Conservation (phyloP, 2,113 vertebrate genomes). For the Dolichotis patagonum region DNA sequence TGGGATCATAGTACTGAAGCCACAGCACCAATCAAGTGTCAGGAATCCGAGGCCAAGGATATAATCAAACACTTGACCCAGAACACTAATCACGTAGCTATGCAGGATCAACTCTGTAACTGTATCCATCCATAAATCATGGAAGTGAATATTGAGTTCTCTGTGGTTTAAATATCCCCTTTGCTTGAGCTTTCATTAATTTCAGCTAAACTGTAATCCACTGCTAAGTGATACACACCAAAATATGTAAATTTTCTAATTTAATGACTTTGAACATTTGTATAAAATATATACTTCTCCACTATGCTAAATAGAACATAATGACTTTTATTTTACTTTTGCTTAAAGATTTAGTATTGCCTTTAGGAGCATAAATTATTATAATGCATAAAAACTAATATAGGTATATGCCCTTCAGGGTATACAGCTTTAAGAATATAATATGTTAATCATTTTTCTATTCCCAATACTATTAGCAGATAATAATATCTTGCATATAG, state of each 20-base stretch:
- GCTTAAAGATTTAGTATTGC: not conserved
- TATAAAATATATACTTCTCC: not conserved
- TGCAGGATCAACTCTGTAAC: not conserved
- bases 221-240: not conserved
- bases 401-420: not conserved
- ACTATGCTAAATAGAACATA: not conserved
- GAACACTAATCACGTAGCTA: not conserved
- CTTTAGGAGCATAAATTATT: not conserved
- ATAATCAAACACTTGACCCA: not conserved
- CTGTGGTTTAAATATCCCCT: not conserved
- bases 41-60: not conserved
- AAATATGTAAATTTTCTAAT: not conserved
- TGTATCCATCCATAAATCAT: not conserved
- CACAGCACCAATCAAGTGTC: not conserved
- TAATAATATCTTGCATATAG: not conserved
- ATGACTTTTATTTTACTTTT: not conserved
- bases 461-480: not conserved
- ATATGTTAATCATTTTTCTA: not conserved
- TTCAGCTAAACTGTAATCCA: not conserved
- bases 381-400: not conserved
- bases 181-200: not conserved
- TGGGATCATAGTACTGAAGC: not conserved
- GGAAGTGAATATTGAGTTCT: not conserved
- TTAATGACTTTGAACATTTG: not conserved
- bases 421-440: not conserved